phyloP scores from a whole-genome alignment of 2,797 vertebrate species.

The Vultur gryphus region DNA sequence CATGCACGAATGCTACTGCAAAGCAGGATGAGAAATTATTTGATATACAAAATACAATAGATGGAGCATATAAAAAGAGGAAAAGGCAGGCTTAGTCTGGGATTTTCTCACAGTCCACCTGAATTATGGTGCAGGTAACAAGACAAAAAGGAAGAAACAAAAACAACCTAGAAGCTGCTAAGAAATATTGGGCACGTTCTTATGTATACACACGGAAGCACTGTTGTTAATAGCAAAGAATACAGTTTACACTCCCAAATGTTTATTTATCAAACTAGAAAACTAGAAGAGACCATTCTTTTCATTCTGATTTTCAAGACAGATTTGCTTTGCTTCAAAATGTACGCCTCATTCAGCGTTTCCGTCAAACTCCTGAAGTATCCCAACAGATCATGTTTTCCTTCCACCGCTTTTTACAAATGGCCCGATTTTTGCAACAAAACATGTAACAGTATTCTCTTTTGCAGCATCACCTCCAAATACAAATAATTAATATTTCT shows the following conservation, averaged over 20 bases:
- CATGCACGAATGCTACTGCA: not conserved
- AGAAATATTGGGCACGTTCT: not conserved
- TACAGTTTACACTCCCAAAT: not conserved
- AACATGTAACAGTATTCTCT: not conserved
- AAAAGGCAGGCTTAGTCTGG: not conserved
- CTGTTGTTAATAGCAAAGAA: not conserved
- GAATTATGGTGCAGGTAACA: not conserved
- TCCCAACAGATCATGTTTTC: not conserved
- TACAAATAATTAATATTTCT: not conserved
- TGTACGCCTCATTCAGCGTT: not conserved
- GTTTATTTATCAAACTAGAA: not conserved
- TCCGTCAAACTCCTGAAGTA: not conserved
- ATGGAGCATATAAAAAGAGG: not conserved
- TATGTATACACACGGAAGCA: not conserved
- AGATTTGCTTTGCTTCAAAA: not conserved
- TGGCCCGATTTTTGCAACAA: not conserved
- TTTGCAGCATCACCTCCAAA: not conserved
- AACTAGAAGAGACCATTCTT: not conserved
- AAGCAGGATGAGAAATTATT: constrained; percentile 30
- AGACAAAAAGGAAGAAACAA: not conserved
- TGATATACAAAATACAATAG: not conserved
- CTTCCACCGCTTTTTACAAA: not conserved
- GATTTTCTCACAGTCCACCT: not conserved
- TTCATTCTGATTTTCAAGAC: not conserved
- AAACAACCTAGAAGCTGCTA: not conserved